phyloP scores from a whole-genome alignment of 1,140 invertebrate species.

The Drosophila lini region DNA sequence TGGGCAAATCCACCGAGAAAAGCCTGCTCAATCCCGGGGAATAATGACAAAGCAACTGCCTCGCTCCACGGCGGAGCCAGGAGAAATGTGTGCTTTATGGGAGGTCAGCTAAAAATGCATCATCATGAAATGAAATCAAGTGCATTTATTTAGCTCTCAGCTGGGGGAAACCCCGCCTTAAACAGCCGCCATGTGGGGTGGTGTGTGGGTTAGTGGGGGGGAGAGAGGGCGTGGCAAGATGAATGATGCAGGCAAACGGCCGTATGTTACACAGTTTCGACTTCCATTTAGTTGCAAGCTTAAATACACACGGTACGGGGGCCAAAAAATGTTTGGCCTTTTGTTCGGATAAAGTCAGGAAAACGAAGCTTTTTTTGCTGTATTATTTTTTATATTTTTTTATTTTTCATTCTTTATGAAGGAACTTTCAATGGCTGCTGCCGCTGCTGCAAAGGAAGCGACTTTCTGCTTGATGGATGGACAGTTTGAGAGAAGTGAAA shows the following conservation, averaged over 20 bases:
- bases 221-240: slow-evolving; percentile 58
- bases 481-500: slow-evolving; percentile 52
- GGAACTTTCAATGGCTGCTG: slow-evolving; percentile 45
- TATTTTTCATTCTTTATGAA: slow-evolving; percentile 7
- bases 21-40: slow-evolving; percentile 8
- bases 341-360: slow-evolving; percentile 42
- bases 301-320: slow-evolving; percentile 64
- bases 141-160: slow-evolving; percentile 71
- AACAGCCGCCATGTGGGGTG: slow-evolving; percentile 19
- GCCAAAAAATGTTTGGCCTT: slow-evolving; percentile 66
- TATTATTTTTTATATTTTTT: slow-evolving; percentile 25
- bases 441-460: slow-evolving; percentile 9
- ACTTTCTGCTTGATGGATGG: slow-evolving; percentile 64
- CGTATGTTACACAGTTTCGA: slow-evolving; percentile 57
- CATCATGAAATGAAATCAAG: slow-evolving; percentile 80
- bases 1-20: slow-evolving; percentile 3
- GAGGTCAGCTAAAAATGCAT: slow-evolving; percentile 69
- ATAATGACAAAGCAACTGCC: slow-evolving; percentile 72
- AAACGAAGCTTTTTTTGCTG: neutral
- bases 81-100: slow-evolving; percentile 31
- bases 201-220: neutral
- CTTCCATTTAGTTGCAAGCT: slow-evolving; percentile 76
- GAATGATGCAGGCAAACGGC: slow-evolving; percentile 64
- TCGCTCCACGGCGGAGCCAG: slow-evolving; percentile 12
- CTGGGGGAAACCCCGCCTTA: neutral